These are phyloP conservation scores for Aspidiotus destructor DNA, from an alignment of 2,888 invertebrate genomes.

Conservation along the genomic window DNA sequence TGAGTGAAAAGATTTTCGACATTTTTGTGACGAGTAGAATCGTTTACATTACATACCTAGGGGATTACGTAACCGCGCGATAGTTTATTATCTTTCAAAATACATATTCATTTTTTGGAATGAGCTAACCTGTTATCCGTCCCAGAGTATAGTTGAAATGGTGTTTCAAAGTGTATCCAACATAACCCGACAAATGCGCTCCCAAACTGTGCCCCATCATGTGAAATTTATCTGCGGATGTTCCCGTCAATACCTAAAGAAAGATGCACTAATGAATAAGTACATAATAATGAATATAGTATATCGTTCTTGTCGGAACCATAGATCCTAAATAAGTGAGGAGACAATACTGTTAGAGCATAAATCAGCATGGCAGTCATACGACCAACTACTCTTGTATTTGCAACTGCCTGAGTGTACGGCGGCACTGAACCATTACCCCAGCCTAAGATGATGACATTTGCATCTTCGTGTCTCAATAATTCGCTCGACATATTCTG, in stretches of 20 bases:
- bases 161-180: slow-evolving; percentile 63
- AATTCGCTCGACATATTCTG: slow-evolving; percentile 61
- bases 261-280: neutral
- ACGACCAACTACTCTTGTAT: slow-evolving; percentile 73
- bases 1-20: too few species aligned
- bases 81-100: too few species aligned
- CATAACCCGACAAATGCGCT: slow-evolving; percentile 73
- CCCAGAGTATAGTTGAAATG: slow-evolving; percentile 61
- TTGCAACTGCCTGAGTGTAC: slow-evolving; percentile 85
- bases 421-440: slow-evolving; percentile 75
- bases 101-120: neutral
- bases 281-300: neutral
- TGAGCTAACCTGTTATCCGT: slow-evolving; percentile 59
- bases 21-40: too few species aligned
- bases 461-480: slow-evolving; percentile 59
- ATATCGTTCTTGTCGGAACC: neutral
- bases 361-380: slow-evolving; percentile 64
- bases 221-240: slow-evolving; percentile 56
- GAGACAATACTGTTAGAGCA: slow-evolving; percentile 39
- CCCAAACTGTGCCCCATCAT: slow-evolving; percentile 80
- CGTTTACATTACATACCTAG: too few species aligned
- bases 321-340: too few species aligned
- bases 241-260: slow-evolving; percentile 47
- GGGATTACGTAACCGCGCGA: too few species aligned
- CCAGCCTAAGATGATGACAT: slow-evolving; percentile 77